phyloP scores from a whole-genome alignment of 2,113 vertebrate species.

The Cyanoramphus novaezelandiae region DNA sequence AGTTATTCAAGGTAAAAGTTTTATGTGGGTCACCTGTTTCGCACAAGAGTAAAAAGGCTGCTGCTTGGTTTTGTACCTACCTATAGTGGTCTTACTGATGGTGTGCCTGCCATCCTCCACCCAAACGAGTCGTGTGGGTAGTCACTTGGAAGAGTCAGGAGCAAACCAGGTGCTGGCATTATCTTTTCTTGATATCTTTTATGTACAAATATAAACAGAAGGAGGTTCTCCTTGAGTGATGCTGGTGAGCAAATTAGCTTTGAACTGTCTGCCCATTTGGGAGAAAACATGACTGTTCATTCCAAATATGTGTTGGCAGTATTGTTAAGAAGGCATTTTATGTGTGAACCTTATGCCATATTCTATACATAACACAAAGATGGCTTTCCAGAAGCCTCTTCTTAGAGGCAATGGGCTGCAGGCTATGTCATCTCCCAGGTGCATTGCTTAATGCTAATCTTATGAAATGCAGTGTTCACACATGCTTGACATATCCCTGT shows the following conservation, averaged over 20 bases:
- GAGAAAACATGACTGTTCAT: neutral
- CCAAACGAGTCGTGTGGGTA: constrained; percentile 17
- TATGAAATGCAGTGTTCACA: constrained; percentile 20
- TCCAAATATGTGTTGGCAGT: constrained; percentile 31
- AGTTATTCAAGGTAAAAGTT: constrained; percentile 11
- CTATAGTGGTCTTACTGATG: neutral
- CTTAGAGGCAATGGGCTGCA: neutral
- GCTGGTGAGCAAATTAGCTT: neutral
- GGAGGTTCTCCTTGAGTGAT: neutral
- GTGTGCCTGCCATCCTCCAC: neutral
- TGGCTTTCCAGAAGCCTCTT: neutral
- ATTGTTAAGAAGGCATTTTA: constrained; percentile 7
- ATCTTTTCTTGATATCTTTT: constrained; percentile 15
- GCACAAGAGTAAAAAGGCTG: neutral
- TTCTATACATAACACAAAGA: neutral
- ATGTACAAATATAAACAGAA: constrained; percentile 29
- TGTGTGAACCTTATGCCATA: neutral
- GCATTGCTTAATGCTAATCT: constrained; percentile 22
- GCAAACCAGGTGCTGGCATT: constrained; percentile 30
- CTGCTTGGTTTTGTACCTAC: neutral
- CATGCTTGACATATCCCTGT: neutral
- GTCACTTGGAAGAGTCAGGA: constrained; percentile 3
- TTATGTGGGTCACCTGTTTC: neutral
- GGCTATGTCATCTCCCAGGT: constrained; percentile 45
- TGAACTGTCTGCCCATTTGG: constrained; percentile 21